Evolutionary conservation across 2,797 vertebrate genomes (phyloP).

Genomic region (Spinibarbus caldwelli): DNA sequence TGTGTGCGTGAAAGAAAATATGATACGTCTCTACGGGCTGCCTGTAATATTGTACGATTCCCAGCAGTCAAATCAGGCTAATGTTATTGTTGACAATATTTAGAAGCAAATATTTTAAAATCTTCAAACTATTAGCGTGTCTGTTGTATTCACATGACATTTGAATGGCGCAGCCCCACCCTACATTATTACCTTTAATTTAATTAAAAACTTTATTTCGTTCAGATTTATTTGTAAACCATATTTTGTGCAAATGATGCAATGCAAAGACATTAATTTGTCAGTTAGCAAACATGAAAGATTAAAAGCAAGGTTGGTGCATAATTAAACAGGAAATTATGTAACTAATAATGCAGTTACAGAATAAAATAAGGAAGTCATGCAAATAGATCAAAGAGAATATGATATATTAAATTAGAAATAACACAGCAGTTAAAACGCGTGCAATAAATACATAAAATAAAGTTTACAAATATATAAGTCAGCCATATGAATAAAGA

Average conservation of each 20-base stretch:
- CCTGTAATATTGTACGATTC: conserved; percentile 42
- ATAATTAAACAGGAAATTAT: conserved; percentile 24
- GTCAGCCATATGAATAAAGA: not conserved
- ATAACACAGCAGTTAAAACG: not conserved
- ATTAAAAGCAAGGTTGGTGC: conserved; percentile 3
- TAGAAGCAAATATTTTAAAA: conserved; percentile 22
- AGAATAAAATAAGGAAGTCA: not conserved
- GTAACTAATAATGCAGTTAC: conserved; percentile 24
- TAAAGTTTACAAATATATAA: not conserved
- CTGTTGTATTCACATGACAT: not conserved
- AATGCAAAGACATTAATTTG: conserved; percentile 2
- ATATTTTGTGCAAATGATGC: conserved; percentile 4
- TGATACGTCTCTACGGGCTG: conserved; percentile 47
- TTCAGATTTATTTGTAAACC: not conserved
- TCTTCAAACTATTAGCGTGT: conserved; percentile 3
- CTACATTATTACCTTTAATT: not conserved
- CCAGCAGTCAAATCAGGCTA: conserved; percentile 54
- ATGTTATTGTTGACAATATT: conserved; percentile 52
- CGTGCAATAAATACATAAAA: not conserved
- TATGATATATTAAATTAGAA: not conserved
- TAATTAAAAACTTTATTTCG: not conserved
- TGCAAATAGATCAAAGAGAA: conserved; percentile 19
- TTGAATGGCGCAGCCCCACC: not conserved
- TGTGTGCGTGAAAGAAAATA: conserved; percentile 39
- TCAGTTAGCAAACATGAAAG: conserved; percentile 24